Evolutionary conservation across 2,113 vertebrate genomes (phyloP), one percentile per base, ranked within the genome.

Genomic region (Aptenodytes patagonicus): DNA sequence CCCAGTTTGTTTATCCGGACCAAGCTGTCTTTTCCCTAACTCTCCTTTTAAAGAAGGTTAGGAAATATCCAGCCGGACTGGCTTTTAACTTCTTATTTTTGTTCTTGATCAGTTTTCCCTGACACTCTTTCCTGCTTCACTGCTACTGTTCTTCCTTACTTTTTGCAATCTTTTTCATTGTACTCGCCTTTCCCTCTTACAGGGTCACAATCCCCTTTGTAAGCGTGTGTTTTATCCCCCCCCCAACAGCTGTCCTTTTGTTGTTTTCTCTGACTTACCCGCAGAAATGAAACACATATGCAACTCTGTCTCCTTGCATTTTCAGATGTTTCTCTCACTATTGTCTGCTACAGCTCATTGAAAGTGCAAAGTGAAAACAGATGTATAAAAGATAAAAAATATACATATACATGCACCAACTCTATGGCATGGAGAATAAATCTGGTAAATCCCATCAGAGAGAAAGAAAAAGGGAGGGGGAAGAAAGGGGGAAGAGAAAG

Each of bases 351-450:
- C 89, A 96, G 97, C 83, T 96, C 89, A 91, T 96, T 96, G 97
- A 97, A 98, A 97, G 98, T 97, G 98, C 96, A 97, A 98, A 98
- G 97, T 98, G 96, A 96, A 98, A 98, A 98, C 98, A 98, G 97
- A 98, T 98, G 98, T 97, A 97, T 68, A 36, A 46, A 85, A 92
- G 87, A 96, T 79, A 85, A 93, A 89, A 83, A 93, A 84, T 75
- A 88, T 52, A 90, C 26, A 75, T n/a, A 76, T 31, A 68, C 11
- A 82, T 0, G 2, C 52, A 83, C 76, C 70, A 42, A 85, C 18
- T 31, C 47, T 25, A 29, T 24, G 70, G 64, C 3, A 3, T 10
- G 65, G 55, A 60, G 73, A 92, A 75, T 57, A 94, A 85, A 76
- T 89, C 76, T 76, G 68, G 69, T 93, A 97, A 97, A 96, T 78